Evolutionary conservation across 1,140 invertebrate genomes (phyloP), one percentile per base, ranked within the genome.

Genomic region (Phocides pigmalion): DNA sequence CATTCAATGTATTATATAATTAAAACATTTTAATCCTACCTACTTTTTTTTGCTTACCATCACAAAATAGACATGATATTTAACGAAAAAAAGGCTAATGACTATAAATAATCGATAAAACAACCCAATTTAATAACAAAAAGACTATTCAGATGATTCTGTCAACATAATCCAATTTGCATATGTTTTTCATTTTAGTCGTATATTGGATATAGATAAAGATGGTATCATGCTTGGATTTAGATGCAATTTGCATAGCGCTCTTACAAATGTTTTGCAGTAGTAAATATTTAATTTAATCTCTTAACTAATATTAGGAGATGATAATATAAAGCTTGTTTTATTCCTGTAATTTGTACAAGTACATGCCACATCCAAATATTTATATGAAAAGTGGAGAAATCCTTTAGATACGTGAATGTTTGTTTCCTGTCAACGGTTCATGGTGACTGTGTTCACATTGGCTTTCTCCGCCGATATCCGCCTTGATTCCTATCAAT

Each of bases 391-490:
- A 32, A 22, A 50, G 47, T 8, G 8, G 15, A 35, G 49, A 37
- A 37, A 51, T 16, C 49, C 49, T 37, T 51, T 35, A 22, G 28
- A 51, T 37, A 51, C 49, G 11, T 37, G 28, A 50, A 50, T 50
- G 56, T 69, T 68, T 64, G 47, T 42, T 53, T 62, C 47, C 62
- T 54, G 62, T 61, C 59, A 50, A 51, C 58, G 49, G 37, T 35
- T 62, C 44, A 59, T 46, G 32, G 46, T n/a, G 22, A 37, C 32
- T 41, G 32, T 50, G 50, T 49, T 63, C 14, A 51, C 51, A 56
- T 49, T 47, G 42, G 51, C 64, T 73, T 73, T 70, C 71, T 62
- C 68, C 22, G 20, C 47, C 53, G 44, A 70, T 67, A 65, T 70
- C 66, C 54, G 56, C 37, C 47, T 50, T 70, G 61, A 70, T 70